Conservation (phyloP, 2,113 vertebrate species). For the Varanus salvator region DNA sequence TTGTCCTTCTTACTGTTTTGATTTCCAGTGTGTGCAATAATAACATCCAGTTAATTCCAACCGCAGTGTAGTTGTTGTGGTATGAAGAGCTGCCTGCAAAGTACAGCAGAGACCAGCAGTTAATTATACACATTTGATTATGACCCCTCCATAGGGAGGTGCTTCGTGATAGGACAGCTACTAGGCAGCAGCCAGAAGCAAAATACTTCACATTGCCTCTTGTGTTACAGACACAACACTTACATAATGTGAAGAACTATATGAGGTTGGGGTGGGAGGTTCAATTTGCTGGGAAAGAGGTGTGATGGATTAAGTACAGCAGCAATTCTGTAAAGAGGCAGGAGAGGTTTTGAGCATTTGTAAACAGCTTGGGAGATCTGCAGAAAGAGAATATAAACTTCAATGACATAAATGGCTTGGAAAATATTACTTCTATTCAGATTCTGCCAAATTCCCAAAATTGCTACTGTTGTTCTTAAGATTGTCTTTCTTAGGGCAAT, state of each 20-base stretch:
- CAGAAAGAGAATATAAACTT: neutral
- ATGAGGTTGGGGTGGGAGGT: neutral
- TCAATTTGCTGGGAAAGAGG: slow-evolving; percentile 14
- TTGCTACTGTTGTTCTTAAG: neutral
- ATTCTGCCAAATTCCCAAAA: neutral
- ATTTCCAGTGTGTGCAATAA: neutral
- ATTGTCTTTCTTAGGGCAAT: neutral
- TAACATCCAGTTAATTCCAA: neutral
- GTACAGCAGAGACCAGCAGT: fast-evolving
- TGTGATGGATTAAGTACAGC: neutral
- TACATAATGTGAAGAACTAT: neutral
- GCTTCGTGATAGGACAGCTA: fast-evolving
- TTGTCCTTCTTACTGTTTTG: neutral
- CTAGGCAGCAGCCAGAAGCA: slow-evolving; percentile 16
- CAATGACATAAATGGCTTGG: too few species aligned
- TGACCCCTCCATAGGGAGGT: neutral
- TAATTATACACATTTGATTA: neutral
- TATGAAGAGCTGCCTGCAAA: neutral
- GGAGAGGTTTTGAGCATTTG: neutral
- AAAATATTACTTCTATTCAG: neutral
- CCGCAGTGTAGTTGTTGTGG: too few species aligned
- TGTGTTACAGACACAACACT: neutral
- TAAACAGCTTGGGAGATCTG: neutral
- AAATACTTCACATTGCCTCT: neutral
- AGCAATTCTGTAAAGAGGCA: slow-evolving; percentile 11